phyloP scores from a whole-genome alignment of 2,113 vertebrate species.

The Megalops atlanticus region DNA sequence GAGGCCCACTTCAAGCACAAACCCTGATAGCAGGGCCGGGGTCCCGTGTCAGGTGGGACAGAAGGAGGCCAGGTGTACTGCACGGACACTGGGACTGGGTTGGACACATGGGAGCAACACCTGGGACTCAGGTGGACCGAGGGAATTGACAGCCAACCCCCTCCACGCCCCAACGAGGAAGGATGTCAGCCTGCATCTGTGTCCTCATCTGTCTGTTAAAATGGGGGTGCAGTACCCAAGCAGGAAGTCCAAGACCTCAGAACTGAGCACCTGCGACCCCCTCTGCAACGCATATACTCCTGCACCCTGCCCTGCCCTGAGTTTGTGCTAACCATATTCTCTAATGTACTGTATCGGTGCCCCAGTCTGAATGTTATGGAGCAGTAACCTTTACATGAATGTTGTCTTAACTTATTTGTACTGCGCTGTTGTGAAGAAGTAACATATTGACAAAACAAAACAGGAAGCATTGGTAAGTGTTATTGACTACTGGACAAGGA shows the following conservation, averaged over 20 bases:
- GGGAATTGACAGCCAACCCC: neutral
- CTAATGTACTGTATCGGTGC: neutral
- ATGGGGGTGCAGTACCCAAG: neutral
- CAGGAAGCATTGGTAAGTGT: neutral
- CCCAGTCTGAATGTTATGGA: neutral
- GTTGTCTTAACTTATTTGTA: constrained; percentile 6
- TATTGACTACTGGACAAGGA: neutral
- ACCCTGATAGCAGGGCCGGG: constrained; percentile 70
- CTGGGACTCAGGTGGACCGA: neutral
- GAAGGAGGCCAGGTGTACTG: neutral
- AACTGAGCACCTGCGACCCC: neutral
- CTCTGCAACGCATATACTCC: neutral
- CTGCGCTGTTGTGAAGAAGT: neutral
- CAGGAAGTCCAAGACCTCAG: neutral
- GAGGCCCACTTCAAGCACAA: constrained; percentile 99
- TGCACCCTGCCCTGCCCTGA: neutral
- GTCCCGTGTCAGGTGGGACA: neutral
- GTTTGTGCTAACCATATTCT: neutral
- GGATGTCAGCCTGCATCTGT: neutral
- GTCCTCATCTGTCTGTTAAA: neutral
- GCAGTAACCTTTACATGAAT: constrained; percentile 7
- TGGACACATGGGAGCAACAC: neutral
- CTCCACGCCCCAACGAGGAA: neutral
- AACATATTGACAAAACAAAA: constrained; percentile 1
- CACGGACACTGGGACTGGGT: neutral